Conservation (phyloP, 2,797 vertebrate species). For the Botia almorhae region DNA sequence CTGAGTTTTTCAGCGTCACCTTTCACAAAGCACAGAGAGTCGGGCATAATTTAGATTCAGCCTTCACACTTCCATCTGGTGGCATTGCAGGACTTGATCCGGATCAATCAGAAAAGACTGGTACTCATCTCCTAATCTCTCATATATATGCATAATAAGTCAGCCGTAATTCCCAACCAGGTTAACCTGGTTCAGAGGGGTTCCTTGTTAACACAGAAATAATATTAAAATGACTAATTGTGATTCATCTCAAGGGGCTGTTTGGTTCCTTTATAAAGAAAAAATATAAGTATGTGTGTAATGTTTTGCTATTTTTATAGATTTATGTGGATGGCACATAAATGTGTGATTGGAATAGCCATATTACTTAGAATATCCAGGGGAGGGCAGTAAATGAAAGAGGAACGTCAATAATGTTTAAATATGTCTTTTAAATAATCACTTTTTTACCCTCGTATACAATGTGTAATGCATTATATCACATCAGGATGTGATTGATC, state of each 20-base stretch:
- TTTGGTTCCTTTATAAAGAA: no score
- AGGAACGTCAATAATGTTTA: background rate
- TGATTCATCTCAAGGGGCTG: no score
- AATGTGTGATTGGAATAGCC: background rate
- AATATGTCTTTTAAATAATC: background rate
- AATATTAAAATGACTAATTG: no score
- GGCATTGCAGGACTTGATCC: constrained; percentile 17
- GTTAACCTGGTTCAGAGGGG: no score
- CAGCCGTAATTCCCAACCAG: background rate
- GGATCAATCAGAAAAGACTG: constrained; percentile 50
- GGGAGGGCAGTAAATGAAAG: constrained; percentile 35
- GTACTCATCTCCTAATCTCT: constrained; percentile 18
- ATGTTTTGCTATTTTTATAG: background rate
- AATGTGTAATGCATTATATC: background rate
- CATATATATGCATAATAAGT: background rate
- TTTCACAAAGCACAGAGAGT: constrained; percentile 84
- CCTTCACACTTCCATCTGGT: constrained; percentile 41
- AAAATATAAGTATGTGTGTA: no score
- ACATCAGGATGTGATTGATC: background rate
- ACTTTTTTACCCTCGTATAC: background rate
- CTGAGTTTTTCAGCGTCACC: constrained; percentile 82
- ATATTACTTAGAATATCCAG: constrained; percentile 23
- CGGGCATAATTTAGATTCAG: constrained; percentile 66
- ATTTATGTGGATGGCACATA: background rate
- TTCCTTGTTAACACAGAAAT: no score